A percentile compares a stretch with the other conserved stretches of the same genome.
These are phyloP conservation scores for Morelia viridis DNA, from an alignment of 2,797 vertebrate species.

Conservation along the genomic window DNA sequence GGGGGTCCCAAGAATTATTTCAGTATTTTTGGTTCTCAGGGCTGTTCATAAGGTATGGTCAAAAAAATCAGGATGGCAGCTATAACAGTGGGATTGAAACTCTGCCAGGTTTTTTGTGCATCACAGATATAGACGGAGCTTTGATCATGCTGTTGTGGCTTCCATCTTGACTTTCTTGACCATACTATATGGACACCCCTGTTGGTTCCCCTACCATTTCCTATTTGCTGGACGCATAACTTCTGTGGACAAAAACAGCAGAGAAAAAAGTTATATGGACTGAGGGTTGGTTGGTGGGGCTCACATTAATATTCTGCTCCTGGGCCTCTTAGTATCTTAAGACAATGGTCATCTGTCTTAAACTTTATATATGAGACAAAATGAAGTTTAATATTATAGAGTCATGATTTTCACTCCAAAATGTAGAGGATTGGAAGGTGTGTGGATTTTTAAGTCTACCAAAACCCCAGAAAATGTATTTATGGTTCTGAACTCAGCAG, in stretches of 20 bases:
- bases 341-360: neutral
- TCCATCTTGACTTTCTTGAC: neutral
- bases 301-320: neutral
- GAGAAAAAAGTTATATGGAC: neutral
- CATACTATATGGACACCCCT: neutral
- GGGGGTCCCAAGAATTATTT: neutral
- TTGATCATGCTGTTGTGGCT: neutral
- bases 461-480: neutral
- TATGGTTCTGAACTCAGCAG: neutral
- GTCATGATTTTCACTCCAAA: neutral
- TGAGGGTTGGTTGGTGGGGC: neutral
- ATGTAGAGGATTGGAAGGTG: neutral
- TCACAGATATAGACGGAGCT: neutral
- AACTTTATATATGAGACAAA: neutral
- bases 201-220: neutral
- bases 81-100: neutral
- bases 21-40: neutral
- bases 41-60: neutral
- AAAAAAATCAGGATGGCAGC: neutral
- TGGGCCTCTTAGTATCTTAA: neutral
- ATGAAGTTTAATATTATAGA: neutral
- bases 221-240: neutral
- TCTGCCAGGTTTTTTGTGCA: neutral
- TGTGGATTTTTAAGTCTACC: neutral
- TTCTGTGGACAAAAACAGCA: neutral